phyloP scores from a whole-genome alignment of 2,113 vertebrate genomes.

The Ascaphus truei region DNA sequence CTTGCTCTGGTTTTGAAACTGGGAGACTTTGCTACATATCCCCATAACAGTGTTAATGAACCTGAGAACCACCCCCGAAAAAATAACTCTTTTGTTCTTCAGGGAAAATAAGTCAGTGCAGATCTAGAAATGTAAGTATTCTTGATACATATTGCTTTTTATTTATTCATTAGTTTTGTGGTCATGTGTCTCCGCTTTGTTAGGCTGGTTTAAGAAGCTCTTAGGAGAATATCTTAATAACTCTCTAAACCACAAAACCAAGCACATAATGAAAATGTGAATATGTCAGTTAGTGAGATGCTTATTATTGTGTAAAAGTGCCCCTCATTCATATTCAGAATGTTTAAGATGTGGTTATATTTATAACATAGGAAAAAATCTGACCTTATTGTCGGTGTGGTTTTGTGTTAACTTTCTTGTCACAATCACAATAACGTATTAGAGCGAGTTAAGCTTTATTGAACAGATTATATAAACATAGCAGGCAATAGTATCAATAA shows the following conservation, averaged over 20 bases:
- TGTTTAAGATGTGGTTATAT: conserved; percentile 4
- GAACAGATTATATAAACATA: conserved; percentile 24
- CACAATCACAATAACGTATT: conserved; percentile 13
- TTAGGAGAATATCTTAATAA: conserved; percentile 14
- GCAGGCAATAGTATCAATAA: conserved; percentile 23
- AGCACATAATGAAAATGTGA: conserved; percentile 17
- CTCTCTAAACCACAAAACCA: conserved; percentile 7
- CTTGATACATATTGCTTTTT: neutral
- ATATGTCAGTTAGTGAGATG: neutral
- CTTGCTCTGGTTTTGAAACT: too few species aligned
- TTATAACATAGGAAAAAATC: neutral
- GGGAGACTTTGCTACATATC: too few species aligned
- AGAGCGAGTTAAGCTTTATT: conserved; percentile 23
- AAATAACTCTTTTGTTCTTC: too few species aligned
- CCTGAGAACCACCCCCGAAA: too few species aligned
- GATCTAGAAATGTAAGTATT: neutral
- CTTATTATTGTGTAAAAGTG: neutral
- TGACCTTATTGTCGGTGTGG: too few species aligned
- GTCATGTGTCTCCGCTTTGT: neutral
- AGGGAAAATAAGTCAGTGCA: too few species aligned
- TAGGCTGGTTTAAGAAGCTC: neutral
- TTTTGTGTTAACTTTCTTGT: conserved; percentile 13
- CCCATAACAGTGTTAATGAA: too few species aligned
- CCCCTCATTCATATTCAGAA: neutral
- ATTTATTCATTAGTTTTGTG: conserved; percentile 23